Evolutionary conservation across 2,113 vertebrate species (phyloP).

Genomic region (Irena cyanogastra): DNA sequence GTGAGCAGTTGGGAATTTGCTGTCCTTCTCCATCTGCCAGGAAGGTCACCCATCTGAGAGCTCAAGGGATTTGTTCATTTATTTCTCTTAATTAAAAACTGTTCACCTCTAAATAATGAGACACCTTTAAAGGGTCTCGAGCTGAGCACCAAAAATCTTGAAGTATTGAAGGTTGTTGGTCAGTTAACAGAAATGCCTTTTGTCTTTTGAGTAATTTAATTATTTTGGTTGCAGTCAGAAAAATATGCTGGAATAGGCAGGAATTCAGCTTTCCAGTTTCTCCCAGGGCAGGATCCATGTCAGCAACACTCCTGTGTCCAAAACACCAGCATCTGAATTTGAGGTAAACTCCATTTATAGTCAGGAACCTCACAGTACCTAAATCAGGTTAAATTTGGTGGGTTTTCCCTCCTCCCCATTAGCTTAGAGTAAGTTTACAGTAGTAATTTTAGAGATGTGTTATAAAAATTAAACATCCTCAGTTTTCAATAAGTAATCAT

Average conservation of each 20-base stretch:
- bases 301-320: background rate
- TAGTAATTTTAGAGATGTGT: background rate
- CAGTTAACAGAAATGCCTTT: background rate
- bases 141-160: background rate
- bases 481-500: background rate
- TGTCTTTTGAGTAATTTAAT: background rate
- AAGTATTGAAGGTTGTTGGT: background rate
- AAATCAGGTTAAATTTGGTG: background rate
- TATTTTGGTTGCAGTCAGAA: background rate
- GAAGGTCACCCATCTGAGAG: conserved; percentile 9
- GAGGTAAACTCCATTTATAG: background rate
- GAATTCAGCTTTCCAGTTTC: background rate
- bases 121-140: background rate
- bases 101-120: background rate
- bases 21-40: conserved; percentile 1
- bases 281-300: background rate
- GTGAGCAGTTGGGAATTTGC: background rate
- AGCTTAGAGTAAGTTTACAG: background rate
- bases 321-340: background rate
- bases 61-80: background rate
- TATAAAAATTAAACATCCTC: background rate
- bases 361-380: background rate
- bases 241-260: background rate
- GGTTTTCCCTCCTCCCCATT: rapidly evolving
- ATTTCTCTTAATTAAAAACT: conserved; percentile 30